Base-by-base conservation (phyloP, 2,797 vertebrate genomes). In the Onychomys leucogaster region DNA sequence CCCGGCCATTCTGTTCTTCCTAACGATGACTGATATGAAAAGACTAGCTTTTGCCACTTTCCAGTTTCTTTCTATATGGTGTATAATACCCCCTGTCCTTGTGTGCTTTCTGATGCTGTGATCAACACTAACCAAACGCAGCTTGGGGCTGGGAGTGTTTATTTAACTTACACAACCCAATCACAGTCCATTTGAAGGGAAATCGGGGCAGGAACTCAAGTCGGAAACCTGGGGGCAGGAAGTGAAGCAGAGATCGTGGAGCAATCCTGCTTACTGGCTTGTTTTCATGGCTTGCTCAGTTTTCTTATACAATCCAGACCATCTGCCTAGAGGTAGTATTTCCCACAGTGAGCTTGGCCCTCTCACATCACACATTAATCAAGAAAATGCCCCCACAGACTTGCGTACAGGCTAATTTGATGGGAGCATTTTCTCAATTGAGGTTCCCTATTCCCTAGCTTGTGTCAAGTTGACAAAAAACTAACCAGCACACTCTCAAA, bases 391-490 rank as follows among this genome's bases (percentile, higher is more conserved):
- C 84, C 63, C 46, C 84, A 37, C 46, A 86, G 46, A 86, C 46
- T 69, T 69, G 63, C 84, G 69, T 69, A 69, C 46, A 37, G 63
- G 34, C 84, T 67, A 52, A 37, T 86, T 69, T 69, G 84, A 86
- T 69, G 46, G 65, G 67, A n/a, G 84, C 46, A 27, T 69, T 86
- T 86, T 86, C 65, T 69, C 65, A n/a, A 14, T 37, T 49, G 84
- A 86, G 84, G 34, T 52, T 69, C 63, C 32, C 21, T 69, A 52
- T 86, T 69, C 84, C 84, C 84, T 86, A 49, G 13, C 46, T 86
- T 86, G 84, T 69, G 84, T 86, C 84, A 86, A 86, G 84, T 86
- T 86, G 84, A 86, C 63, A 52, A 69, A 86, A 86, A 86, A 86
- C 84, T 52, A 86, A 86, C 84, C 84, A 86, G 65, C 84, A 86